These are phyloP conservation scores for Agrochola lychnidis DNA, from an alignment of 2,888 invertebrate genomes.

Conservation along the genomic window DNA sequence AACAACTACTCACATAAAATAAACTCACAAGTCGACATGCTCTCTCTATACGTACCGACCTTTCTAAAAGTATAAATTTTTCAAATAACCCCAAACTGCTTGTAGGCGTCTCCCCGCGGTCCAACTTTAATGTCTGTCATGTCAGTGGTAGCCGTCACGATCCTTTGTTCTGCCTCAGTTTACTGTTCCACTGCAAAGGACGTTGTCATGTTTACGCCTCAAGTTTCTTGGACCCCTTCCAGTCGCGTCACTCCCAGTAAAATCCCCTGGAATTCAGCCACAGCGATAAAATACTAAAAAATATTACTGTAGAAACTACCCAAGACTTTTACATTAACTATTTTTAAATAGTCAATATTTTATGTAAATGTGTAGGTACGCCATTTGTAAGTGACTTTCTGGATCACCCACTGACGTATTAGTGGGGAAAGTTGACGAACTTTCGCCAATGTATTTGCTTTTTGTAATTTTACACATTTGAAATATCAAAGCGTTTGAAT, in stretches of 20 bases:
- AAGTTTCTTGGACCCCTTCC: constrained; percentile 86
- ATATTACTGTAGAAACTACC: constrained; percentile 64
- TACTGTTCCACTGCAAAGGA: constrained; percentile 76
- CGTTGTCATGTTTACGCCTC: constrained; percentile 79
- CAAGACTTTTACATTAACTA: constrained; percentile 25
- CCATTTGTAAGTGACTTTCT: constrained; percentile 24
- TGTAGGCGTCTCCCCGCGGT: constrained; percentile 56
- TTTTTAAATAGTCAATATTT: constrained; percentile 48
- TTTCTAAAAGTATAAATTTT: background rate
- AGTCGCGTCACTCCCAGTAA: constrained; percentile 73
- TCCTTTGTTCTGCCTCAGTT: constrained; percentile 63
- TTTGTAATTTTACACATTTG: background rate
- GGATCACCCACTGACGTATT: constrained; percentile 10
- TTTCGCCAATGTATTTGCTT: constrained; percentile 9
- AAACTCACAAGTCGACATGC: background rate
- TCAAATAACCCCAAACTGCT: constrained; percentile 23
- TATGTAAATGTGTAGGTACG: constrained; percentile 21
- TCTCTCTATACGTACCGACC: background rate
- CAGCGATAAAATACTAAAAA: constrained; percentile 73
- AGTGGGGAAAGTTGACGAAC: constrained; percentile 5
- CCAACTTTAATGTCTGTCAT: constrained; percentile 72
- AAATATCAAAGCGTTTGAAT: constrained; percentile 15
- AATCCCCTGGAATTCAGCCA: constrained; percentile 78
- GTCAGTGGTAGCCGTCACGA: constrained; percentile 51
- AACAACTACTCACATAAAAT: background rate